Conservation (phyloP, 2,113 vertebrate genomes). For the Alectura lathami region DNA sequence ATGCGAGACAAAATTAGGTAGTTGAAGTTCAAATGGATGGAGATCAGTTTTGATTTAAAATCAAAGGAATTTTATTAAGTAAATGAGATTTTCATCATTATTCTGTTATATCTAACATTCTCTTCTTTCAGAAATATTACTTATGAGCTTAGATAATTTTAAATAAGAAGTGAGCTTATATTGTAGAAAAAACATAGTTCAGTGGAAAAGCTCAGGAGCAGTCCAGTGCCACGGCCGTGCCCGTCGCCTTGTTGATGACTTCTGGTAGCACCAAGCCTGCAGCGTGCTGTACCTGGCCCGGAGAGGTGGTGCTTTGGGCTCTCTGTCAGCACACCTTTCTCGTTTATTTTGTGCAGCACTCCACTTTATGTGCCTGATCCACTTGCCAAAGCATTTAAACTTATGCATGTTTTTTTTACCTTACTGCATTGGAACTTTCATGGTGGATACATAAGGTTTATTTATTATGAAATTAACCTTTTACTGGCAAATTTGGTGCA, state of each 20-base stretch:
- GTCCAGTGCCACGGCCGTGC: background rate
- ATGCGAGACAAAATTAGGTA: constrained; percentile 75
- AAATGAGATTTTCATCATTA: constrained; percentile 73
- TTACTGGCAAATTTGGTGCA: background rate
- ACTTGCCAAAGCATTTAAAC: fast-evolving
- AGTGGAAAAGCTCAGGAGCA: background rate
- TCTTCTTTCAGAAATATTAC: constrained; percentile 68
- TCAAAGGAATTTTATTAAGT: constrained; percentile 77
- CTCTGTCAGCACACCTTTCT: too few relatives aligned
- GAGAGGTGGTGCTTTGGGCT: background rate
- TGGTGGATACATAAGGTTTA: fast-evolving
- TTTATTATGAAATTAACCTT: background rate
- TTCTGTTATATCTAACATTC: constrained; percentile 68
- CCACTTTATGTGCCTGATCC: fast-evolving
- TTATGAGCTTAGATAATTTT: constrained; percentile 37
- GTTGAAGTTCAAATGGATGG: constrained; percentile 77
- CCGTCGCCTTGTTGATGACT: background rate
- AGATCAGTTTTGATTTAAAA: constrained; percentile 80
- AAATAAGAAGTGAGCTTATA: background rate
- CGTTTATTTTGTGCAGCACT: background rate
- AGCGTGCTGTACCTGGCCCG: background rate
- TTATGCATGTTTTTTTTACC: background rate
- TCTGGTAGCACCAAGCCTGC: fast-evolving
- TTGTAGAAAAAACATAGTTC: background rate
- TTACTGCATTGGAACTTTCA: fast-evolving